Conservation (phyloP, 1,140 invertebrate species). For the Heliconius himera region DNA sequence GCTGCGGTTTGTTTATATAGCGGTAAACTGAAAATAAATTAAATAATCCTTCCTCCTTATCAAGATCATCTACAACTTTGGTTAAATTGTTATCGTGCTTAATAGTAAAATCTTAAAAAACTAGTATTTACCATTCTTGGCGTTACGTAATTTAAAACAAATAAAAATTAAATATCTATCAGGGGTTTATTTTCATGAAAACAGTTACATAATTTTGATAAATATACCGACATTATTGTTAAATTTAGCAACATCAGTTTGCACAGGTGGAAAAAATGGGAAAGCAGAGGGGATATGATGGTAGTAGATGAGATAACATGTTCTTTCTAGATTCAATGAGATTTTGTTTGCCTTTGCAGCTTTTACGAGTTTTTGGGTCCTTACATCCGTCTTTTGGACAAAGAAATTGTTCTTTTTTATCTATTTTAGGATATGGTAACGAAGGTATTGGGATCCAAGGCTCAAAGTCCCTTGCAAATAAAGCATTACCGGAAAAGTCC, state of each 20-base stretch:
- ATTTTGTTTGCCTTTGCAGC: conserved; percentile 21
- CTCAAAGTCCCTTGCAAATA: conserved; percentile 49
- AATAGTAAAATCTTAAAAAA: no score
- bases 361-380: conserved; percentile 33
- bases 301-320: not conserved
- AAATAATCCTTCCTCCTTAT: no score
- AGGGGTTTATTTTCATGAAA: not conserved
- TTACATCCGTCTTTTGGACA: conserved; percentile 60
- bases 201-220: not conserved
- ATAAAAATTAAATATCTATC: not conserved
- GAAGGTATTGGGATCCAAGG: conserved; percentile 67
- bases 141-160: not conserved
- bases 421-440: conserved; percentile 50
- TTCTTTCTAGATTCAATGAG: not conserved
- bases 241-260: not conserved
- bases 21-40: no score
- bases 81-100: no score
- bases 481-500: conserved; percentile 1
- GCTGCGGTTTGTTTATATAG: no score
- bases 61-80: no score
- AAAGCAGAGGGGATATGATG: not conserved
- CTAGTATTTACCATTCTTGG: not conserved
- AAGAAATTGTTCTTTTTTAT: conserved; percentile 41
- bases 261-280: not conserved
- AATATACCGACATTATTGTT: not conserved